Percentiles rank a stretch among this genome's conserved stretches.
These are phyloP conservation scores for Petrosia ficiformis DNA, from an alignment of 37 sponge, comb jelly and placozoan species.

Conservation along the genomic window DNA sequence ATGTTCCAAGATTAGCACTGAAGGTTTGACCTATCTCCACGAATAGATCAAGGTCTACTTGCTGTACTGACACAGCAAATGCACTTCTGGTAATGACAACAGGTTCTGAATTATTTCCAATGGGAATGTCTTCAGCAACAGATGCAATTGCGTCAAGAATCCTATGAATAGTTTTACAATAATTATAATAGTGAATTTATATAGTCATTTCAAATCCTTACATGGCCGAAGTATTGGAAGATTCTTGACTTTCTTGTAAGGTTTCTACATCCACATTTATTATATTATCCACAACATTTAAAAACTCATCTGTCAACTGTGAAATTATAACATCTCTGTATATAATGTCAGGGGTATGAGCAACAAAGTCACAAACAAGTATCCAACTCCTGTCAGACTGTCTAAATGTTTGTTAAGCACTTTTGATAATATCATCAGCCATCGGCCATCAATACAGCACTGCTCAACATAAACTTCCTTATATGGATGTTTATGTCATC, in stretches of 20 bases:
- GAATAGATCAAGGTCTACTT: constrained; percentile 12
- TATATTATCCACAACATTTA: constrained; percentile 38
- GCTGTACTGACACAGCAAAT: constrained; percentile 5
- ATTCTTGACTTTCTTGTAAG: constrained; percentile 24
- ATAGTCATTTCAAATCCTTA: neutral
- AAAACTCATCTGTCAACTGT: constrained; percentile 11
- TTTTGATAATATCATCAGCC: no score
- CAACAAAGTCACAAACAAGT: no score
- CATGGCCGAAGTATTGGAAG: constrained; percentile 18
- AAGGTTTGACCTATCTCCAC: neutral
- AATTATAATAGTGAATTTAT: no score
- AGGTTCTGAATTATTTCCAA: neutral
- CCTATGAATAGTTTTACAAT: neutral
- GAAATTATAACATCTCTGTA: no score
- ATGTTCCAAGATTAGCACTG: neutral
- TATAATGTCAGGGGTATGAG: no score
- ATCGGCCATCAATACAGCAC: no score
- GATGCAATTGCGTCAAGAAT: constrained; percentile 4
- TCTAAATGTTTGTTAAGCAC: no score
- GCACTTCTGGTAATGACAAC: neutral
- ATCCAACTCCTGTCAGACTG: no score
- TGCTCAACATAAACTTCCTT: no score
- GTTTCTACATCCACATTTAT: constrained; percentile 9
- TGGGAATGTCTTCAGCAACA: constrained; percentile 5
- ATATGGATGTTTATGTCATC: no score